Base-by-base conservation (phyloP, 1,140 invertebrate genomes). In the Scaptomyza pallida region DNA sequence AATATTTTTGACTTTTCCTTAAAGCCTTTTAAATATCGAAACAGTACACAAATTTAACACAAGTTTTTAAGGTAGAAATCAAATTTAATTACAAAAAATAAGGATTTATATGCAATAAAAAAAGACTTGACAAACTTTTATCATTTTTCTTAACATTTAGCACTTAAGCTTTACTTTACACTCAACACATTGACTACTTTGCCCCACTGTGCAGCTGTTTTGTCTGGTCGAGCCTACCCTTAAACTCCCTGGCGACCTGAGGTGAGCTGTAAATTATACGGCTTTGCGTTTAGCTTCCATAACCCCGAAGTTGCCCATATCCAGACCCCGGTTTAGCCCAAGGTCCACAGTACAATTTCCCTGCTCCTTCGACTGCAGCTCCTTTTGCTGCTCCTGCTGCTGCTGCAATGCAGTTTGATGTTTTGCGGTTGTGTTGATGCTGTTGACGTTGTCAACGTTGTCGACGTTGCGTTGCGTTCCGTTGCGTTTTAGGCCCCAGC, bases 251-350 rank as follows among this genome's bases (percentile, higher is more conserved):
- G 51, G 23, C 64, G 15, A 40, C 37, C 41, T 41, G 40, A 67
- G 80, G 63, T 70, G 68, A 51, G 68, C 61, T 73, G 80, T 73
- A 85, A 85, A 85, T 85, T 85, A 85, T 79, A 85, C 57, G 72
- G 61, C 72, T 76, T 73, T 85, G 76, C 80, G 72, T 83, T 85
- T 85, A 83, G 75, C 72, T 75, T 69, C 47, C 68, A 30, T 65
- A 79, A 72, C 71, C 74, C 55, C 61, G 35, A 75, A 78, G 65
- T 63, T 64, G 44, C 51, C 60, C 51, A 54, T 30, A 17, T 41
- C 13, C 30, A 21, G n/a, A 4, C 12, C 3, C 4, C 26, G 10
- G n/a, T 13, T 16, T 8, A 2, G 43, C 10, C 8, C 50, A 51
- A 21, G 47, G 37, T 10, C 40, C 54, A 45, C 17, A 23, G 13